Conservation (phyloP, 2,888 invertebrate genomes). For the Tetragonula carbonaria region DNA sequence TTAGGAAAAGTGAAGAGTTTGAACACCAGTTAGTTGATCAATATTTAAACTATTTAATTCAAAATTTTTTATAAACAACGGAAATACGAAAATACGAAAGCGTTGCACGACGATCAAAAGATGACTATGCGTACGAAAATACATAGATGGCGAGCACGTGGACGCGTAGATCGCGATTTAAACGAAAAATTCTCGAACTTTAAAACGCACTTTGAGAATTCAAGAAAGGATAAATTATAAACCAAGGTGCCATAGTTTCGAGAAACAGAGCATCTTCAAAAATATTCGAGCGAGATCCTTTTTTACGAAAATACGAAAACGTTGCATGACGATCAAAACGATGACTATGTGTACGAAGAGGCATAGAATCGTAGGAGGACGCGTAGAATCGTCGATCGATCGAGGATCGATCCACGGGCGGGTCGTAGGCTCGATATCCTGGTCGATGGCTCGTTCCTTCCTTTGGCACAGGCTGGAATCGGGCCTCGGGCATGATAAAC, state of each 20-base stretch:
- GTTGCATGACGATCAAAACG: not conserved
- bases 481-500: constrained; percentile 57
- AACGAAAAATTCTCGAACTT: not conserved
- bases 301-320: not conserved
- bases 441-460: constrained; percentile 33
- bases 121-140: not conserved
- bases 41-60: too few relatives aligned
- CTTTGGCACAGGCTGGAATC: constrained; percentile 35
- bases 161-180: constrained; percentile 22
- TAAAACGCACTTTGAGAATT: not conserved
- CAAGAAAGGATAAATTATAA: not conserved
- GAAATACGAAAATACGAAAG: too few relatives aligned
- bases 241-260: not conserved
- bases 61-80: too few relatives aligned
- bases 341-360: not conserved
- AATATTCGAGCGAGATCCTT: not conserved
- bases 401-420: constrained; percentile 45
- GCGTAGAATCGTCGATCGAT: constrained; percentile 56
- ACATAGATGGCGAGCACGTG: not conserved
- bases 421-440: constrained; percentile 15
- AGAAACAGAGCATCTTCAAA: not conserved
- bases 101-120: not conserved
- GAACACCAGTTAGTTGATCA: too few relatives aligned
- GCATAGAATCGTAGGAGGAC: constrained; percentile 14
- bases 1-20: too few relatives aligned